phyloP scores from a whole-genome alignment of 2,888 invertebrate genomes.

The Bedellia somnulentella region DNA sequence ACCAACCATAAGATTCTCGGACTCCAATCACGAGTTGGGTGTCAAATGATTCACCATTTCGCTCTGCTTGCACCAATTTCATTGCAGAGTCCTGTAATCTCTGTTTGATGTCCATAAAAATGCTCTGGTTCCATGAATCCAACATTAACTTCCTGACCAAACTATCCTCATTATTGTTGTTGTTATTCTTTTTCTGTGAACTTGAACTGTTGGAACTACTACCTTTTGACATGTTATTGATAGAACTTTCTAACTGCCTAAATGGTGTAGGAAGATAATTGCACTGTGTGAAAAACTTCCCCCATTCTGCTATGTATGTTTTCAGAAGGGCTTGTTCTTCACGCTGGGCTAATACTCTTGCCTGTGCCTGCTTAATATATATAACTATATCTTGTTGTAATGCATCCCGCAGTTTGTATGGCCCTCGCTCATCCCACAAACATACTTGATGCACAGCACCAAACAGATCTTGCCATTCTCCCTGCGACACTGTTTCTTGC shows the following conservation, averaged over 20 bases:
- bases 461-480: conserved; percentile 98
- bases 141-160: conserved; percentile 95
- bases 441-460: conserved; percentile 95
- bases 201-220: conserved; percentile 34
- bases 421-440: conserved; percentile 96
- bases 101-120: conserved; percentile 94
- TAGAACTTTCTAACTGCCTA: conserved; percentile 84
- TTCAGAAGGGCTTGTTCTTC: conserved; percentile 95
- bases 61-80: conserved; percentile 94
- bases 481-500: conserved; percentile 90
- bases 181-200: conserved; percentile 51
- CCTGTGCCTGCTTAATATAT: conserved; percentile 92
- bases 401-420: conserved; percentile 82
- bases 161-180: conserved; percentile 78
- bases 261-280: conserved; percentile 96
- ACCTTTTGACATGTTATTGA: conserved; percentile 61
- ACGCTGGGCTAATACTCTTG: conserved; percentile 83
- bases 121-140: conserved; percentile 97
- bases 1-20: conserved; percentile 89
- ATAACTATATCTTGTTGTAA: conserved; percentile 90
- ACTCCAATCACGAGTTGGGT: conserved; percentile 97
- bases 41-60: conserved; percentile 97
- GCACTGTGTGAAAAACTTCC: conserved; percentile 97
- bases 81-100: conserved; percentile 93
- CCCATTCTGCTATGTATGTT: conserved; percentile 97